Conservation (phyloP, 2,888 invertebrate species). For the Tiliacea aurago region DNA sequence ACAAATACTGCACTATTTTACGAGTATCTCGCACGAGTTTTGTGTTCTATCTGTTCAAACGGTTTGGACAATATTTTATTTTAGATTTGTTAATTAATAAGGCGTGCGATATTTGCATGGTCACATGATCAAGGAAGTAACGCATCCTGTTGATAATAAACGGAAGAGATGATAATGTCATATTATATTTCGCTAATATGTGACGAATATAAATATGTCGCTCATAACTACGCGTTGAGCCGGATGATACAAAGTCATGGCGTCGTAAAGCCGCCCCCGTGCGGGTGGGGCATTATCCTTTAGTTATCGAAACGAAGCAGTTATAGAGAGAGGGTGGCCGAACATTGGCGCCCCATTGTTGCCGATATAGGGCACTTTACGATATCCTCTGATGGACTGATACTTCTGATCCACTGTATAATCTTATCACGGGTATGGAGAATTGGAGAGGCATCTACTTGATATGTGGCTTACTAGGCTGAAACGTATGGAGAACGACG, state of each 20-base stretch:
- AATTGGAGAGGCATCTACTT: neutral
- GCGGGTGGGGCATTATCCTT: conserved; percentile 13
- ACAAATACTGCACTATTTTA: neutral
- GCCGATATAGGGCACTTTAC: conserved; percentile 27
- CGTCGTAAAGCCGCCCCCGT: conserved; percentile 22
- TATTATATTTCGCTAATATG: neutral
- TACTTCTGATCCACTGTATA: neutral
- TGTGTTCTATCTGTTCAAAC: neutral
- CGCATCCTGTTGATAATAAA: neutral
- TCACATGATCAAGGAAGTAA: neutral
- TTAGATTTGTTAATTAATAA: neutral
- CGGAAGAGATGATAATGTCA: neutral
- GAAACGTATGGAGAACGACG: too few relatives aligned
- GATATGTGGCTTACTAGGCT: too few relatives aligned
- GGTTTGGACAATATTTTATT: neutral
- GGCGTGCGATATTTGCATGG: neutral
- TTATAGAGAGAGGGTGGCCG: neutral
- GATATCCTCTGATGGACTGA: conserved; percentile 21
- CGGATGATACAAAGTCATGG: conserved; percentile 48
- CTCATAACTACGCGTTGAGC: conserved; percentile 23
- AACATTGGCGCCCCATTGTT: conserved; percentile 9
- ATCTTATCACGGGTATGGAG: neutral
- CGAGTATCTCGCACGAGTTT: neutral
- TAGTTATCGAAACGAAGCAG: conserved; percentile 25
- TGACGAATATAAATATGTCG: conserved; percentile 25